A percentile compares a stretch with the other conserved stretches of the same genome.
These are phyloP conservation scores for Aramus guarauna DNA, from an alignment of 2,113 vertebrate species.

Conservation along the genomic window DNA sequence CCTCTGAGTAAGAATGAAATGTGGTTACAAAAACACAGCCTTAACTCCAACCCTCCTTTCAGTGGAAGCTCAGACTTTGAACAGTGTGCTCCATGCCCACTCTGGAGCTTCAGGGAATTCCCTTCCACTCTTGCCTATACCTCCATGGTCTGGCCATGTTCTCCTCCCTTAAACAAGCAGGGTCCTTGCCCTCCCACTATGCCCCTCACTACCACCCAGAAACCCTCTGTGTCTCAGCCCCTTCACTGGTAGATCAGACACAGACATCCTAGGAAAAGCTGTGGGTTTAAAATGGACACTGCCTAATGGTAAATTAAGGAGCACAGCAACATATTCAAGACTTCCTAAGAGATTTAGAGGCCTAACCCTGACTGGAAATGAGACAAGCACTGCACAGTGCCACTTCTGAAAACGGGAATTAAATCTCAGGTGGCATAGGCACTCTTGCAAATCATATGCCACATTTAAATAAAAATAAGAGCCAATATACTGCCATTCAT, in stretches of 20 bases:
- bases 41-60: not conserved
- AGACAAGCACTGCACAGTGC: not conserved
- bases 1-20: not conserved
- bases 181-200: not conserved
- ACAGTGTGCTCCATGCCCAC: fast-evolving
- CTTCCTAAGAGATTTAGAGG: not conserved
- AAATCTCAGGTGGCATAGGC: not conserved
- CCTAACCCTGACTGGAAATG: not conserved
- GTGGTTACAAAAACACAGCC: not conserved
- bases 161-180: not conserved
- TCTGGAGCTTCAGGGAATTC: not conserved
- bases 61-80: not conserved
- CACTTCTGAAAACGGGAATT: not conserved
- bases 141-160: not conserved
- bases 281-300: not conserved
- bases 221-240: not conserved
- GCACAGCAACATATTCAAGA: not conserved
- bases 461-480: not conserved
- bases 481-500: not conserved
- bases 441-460: not conserved
- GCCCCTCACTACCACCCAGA: not conserved
- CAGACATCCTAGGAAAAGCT: not conserved
- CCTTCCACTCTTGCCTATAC: not conserved
- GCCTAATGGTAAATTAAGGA: not conserved
- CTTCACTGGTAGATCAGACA: not conserved